phyloP scores from a whole-genome alignment of 2,888 invertebrate genomes.

The Geophilus truncorum region DNA sequence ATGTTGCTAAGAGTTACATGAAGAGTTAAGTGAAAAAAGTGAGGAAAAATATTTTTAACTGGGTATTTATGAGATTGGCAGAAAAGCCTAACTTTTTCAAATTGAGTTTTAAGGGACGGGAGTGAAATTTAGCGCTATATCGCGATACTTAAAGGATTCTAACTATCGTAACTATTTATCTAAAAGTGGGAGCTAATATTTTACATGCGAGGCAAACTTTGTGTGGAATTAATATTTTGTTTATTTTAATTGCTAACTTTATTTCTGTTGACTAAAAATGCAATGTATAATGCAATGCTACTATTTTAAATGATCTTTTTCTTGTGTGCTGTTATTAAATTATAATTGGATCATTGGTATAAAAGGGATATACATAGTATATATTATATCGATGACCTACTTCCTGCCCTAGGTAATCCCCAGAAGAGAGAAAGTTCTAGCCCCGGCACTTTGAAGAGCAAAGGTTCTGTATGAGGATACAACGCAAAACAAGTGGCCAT shows the following conservation, averaged over 20 bases:
- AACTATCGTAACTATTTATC: no score
- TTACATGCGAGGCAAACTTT: not conserved
- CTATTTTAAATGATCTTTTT: not conserved
- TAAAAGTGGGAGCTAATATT: no score
- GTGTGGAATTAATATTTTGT: not conserved
- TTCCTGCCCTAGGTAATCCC: slow-evolving; percentile 35
- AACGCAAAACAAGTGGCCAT: slow-evolving; percentile 30
- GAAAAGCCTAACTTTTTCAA: not conserved
- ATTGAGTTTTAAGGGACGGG: not conserved
- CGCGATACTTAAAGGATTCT: no score
- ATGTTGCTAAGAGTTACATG: slow-evolving; percentile 27
- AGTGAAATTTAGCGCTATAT: not conserved
- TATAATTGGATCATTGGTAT: not conserved
- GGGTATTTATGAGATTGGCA: not conserved
- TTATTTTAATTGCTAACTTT: not conserved
- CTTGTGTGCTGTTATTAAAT: not conserved
- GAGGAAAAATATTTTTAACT: not conserved
- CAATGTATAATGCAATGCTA: not conserved
- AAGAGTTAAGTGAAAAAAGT: slow-evolving; percentile 7
- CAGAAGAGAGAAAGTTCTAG: slow-evolving; percentile 35
- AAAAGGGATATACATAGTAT: not conserved
- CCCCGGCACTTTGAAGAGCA: slow-evolving; percentile 34
- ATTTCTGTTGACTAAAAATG: no score
- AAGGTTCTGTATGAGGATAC: slow-evolving; percentile 33
- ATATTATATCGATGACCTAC: slow-evolving; percentile 31